Evolutionary conservation across 2,113 vertebrate species (phyloP).

Genomic region (Ceyx margarethae): DNA sequence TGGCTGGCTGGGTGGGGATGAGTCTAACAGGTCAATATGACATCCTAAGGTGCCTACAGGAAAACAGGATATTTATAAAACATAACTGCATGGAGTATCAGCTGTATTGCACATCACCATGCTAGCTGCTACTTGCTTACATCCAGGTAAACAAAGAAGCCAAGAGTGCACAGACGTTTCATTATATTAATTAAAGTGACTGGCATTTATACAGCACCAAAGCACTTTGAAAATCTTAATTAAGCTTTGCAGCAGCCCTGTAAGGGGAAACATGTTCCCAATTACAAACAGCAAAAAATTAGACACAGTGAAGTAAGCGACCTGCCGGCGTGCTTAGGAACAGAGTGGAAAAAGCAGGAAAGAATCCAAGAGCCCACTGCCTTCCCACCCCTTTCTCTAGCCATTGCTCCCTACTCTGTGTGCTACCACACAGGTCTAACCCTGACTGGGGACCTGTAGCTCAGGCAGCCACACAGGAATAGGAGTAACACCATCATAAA

Average conservation of each 20-base stretch:
- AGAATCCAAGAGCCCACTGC: background rate
- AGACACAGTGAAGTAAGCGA: background rate
- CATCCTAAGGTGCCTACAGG: background rate
- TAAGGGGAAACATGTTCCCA: slow-evolving; percentile 37
- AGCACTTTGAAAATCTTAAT: slow-evolving; percentile 62
- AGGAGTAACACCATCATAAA: background rate
- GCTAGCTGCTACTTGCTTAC: background rate
- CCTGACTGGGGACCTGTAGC: background rate
- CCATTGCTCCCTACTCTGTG: accelerated
- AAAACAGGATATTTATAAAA: background rate
- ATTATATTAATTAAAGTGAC: slow-evolving; percentile 63
- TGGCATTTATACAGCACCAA: slow-evolving; percentile 50
- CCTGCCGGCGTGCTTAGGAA: background rate
- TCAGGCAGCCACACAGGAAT: background rate
- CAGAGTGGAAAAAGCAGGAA: background rate
- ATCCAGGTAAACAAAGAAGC: slow-evolving; percentile 40
- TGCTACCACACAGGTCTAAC: background rate
- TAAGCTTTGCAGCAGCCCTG: slow-evolving; percentile 45
- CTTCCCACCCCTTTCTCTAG: background rate
- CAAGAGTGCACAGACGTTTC: background rate
- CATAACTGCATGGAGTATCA: background rate
- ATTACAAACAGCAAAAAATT: slow-evolving; percentile 50
- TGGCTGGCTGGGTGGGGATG: accelerated
- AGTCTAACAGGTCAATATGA: background rate
- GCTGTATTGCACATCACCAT: background rate